Base-by-base conservation (phyloP, 2,797 vertebrate species). In the Iguana delicatissima region DNA sequence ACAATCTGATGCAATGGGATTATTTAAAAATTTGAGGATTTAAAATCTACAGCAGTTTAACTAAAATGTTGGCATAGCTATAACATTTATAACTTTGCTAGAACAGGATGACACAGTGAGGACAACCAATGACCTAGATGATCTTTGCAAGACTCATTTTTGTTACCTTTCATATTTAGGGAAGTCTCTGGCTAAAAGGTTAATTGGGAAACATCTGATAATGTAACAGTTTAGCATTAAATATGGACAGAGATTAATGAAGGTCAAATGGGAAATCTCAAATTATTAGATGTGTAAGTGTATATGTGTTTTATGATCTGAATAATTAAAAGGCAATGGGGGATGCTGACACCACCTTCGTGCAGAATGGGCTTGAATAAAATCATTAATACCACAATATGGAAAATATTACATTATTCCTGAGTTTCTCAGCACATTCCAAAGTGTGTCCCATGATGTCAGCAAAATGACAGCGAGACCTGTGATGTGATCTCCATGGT, bases 211-310 rank as follows among this genome's bases (percentile, higher is more conserved):
- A 73, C n/a, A 86, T 57, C 32, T 4, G 46, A 80, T 29, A 73
- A 80, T 29, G 10, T 9, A 52, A 52, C 10, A 52, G 52, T 62
- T 73, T 42, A 86, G 52, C 52, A 57, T 74, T 74, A 74, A 57
- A 86, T 86, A 59, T 57, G 52, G 57, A 74, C 32, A 26, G 67
- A 73, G 13, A 52, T 12, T 10, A 13, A 10, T 26, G 77, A 80
- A 80, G 73, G 84, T 57, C 73, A 86, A 86, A 73, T 86, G 69
- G 52, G 67, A 85, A 73, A 73, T 73, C 80, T 81, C 18, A 2
- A 73, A 12, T 59, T 57, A 81, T 81, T 81, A 86, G 74, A 35
- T 46, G 35, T 86, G 69, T 38, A 86, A 86, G 55, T 35, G 38
- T 35, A 74, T 86, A 32, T 38, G n/a, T 55, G 22, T 4, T 69